Percentiles rank a stretch among this genome's conserved stretches.
Evolutionary conservation across 1,140 invertebrate species (phyloP).

Genomic region (Trissolcus basalis): DNA sequence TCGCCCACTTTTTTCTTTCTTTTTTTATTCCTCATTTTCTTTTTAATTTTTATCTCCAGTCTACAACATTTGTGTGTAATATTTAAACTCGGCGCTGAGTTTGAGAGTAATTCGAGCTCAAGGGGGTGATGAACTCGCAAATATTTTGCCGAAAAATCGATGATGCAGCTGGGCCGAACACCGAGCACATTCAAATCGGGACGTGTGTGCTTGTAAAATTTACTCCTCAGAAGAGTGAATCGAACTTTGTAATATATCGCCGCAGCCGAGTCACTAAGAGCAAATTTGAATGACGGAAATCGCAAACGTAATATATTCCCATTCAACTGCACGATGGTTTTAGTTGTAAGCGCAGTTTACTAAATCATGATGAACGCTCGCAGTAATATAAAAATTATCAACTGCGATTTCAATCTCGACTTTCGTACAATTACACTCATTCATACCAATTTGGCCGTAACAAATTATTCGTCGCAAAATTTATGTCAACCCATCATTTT

Average conservation of each 20-base stretch:
- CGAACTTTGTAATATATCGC: constrained; percentile 48
- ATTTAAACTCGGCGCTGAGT: constrained; percentile 2
- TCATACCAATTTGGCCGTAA: no score
- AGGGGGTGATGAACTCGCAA: constrained; percentile 21
- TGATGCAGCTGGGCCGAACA: constrained; percentile 35
- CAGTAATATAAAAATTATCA: constrained; percentile 12
- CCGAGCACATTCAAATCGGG: constrained; percentile 27
- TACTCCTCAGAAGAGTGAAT: constrained; percentile 34
- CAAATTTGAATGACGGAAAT: constrained; percentile 50
- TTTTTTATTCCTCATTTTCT: constrained; percentile 1
- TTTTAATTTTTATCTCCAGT: not conserved
- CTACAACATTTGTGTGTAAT: not conserved
- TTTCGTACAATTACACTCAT: no score
- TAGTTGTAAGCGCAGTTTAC: constrained; percentile 12
- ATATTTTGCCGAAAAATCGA: constrained; percentile 40
- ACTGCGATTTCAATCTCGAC: no score
- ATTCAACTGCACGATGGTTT: constrained; percentile 32
- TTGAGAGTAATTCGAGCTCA: constrained; percentile 8
- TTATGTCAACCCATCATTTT: no score
- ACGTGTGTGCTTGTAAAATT: constrained; percentile 53
- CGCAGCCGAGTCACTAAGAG: constrained; percentile 32
- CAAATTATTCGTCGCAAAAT: no score
- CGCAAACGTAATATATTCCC: constrained; percentile 48
- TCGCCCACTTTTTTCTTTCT: not conserved
- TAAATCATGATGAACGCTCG: not conserved